phyloP scores from a whole-genome alignment of 1,140 invertebrate species.

The Dryas iulia region DNA sequence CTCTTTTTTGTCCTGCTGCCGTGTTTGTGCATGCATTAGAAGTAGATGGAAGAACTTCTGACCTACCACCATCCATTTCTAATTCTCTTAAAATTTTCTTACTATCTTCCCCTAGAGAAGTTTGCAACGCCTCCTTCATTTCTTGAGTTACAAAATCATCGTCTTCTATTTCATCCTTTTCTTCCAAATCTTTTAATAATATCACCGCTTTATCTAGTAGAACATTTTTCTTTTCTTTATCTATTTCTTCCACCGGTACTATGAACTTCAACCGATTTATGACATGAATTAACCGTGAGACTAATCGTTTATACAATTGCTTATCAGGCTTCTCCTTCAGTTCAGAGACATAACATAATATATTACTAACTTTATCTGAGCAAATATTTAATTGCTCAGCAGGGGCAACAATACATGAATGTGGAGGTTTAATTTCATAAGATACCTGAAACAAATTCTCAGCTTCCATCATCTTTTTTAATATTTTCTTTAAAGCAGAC shows the following conservation, averaged over 20 bases:
- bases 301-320: slow-evolving; percentile 20
- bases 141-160: slow-evolving; percentile 22
- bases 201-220: slow-evolving; percentile 22
- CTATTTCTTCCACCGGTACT: slow-evolving; percentile 8
- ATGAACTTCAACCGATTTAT: slow-evolving; percentile 31
- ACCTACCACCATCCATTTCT: slow-evolving; percentile 7
- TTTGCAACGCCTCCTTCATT: slow-evolving; percentile 34
- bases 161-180: slow-evolving; percentile 27
- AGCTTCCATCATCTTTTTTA: neutral
- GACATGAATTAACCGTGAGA: slow-evolving; percentile 23
- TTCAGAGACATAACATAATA: slow-evolving; percentile 24
- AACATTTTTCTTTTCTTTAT: slow-evolving; percentile 22
- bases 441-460: slow-evolving; percentile 17
- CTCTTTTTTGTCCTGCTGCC: neutral
- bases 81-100: slow-evolving; percentile 28
- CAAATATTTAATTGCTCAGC: slow-evolving; percentile 16
- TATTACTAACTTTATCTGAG: slow-evolving; percentile 21
- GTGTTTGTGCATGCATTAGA: neutral
- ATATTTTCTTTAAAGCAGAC: slow-evolving; percentile 18
- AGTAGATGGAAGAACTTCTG: neutral
- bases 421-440: slow-evolving; percentile 24
- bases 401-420: slow-evolving; percentile 13
- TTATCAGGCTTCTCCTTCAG: slow-evolving; percentile 21
- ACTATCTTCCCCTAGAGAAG: slow-evolving; percentile 30
- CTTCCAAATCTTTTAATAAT: slow-evolving; percentile 26